Evolutionary conservation across 1,140 invertebrate species (phyloP).

Genomic region (Zaprionus gabonicus): DNA sequence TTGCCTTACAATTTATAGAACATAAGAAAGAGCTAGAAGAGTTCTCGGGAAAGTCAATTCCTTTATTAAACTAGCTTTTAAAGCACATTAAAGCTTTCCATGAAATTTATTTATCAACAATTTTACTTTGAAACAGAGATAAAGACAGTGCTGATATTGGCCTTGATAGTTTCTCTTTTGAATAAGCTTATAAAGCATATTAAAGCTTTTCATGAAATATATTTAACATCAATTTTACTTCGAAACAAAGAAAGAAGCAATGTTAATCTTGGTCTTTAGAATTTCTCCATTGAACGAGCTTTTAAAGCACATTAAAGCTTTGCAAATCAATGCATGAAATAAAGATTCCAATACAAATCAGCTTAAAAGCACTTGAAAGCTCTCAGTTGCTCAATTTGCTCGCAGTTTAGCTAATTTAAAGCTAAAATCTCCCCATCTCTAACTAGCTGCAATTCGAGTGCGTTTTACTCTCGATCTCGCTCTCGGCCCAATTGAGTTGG

Average conservation of each 20-base stretch:
- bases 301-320: no score
- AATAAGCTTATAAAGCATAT: neutral
- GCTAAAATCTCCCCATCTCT: neutral
- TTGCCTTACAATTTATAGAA: neutral
- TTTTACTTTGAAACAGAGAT: no score
- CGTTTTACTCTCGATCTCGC: neutral
- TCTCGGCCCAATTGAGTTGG: neutral
- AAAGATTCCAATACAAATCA: neutral
- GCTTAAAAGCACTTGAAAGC: neutral
- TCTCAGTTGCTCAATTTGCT: neutral
- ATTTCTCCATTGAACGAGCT: no score
- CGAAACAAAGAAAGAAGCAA: no score
- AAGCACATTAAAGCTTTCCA: neutral
- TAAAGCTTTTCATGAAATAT: neutral
- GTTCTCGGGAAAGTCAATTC: no score
- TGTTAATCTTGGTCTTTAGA: no score
- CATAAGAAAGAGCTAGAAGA: no score
- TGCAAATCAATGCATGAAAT: no score
- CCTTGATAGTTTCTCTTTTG: no score
- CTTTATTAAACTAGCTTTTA: neutral
- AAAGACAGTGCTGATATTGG: no score
- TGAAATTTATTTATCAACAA: neutral
- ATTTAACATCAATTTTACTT: neutral
- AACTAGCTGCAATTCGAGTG: conserved; percentile 6
- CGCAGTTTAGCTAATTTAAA: neutral